Evolutionary conservation across 64 coral and sea anemone species (phyloP).

Genomic region (Stichodactyla helianthus): DNA sequence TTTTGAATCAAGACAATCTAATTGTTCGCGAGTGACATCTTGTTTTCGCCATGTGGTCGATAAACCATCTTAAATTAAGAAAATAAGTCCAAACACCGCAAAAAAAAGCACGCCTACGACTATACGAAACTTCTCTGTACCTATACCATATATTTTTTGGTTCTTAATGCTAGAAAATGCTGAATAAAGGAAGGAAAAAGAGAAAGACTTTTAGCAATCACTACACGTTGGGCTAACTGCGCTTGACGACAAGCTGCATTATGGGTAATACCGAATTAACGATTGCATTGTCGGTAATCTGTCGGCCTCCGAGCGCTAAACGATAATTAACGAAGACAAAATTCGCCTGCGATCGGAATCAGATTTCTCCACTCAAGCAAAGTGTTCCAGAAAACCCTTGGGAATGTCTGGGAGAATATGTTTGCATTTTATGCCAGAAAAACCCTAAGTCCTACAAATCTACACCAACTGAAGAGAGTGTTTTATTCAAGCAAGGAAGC

Average conservation of each 20-base stretch:
- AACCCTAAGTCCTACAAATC: neutral
- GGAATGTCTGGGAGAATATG: slow-evolving; percentile 8
- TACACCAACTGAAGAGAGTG: neutral
- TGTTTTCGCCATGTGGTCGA: neutral
- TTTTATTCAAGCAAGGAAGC: slow-evolving; percentile 21
- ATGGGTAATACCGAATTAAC: neutral
- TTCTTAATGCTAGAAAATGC: neutral
- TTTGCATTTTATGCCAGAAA: slow-evolving; percentile 26
- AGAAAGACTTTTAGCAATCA: neutral
- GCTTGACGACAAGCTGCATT: neutral
- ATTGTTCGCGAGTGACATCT: slow-evolving; percentile 1
- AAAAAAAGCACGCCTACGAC: neutral
- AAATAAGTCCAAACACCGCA: neutral
- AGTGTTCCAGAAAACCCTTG: neutral
- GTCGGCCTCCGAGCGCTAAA: neutral
- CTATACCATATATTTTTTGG: neutral
- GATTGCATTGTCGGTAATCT: neutral
- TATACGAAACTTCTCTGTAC: neutral
- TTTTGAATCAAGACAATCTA: neutral
- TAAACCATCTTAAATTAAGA: neutral
- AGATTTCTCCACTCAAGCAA: neutral
- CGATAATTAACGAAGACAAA: neutral
- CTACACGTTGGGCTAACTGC: neutral
- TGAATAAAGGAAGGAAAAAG: neutral
- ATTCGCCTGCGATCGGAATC: neutral